Conservation (phyloP, 2,113 vertebrate species). For the Hyaena hyaena region DNA sequence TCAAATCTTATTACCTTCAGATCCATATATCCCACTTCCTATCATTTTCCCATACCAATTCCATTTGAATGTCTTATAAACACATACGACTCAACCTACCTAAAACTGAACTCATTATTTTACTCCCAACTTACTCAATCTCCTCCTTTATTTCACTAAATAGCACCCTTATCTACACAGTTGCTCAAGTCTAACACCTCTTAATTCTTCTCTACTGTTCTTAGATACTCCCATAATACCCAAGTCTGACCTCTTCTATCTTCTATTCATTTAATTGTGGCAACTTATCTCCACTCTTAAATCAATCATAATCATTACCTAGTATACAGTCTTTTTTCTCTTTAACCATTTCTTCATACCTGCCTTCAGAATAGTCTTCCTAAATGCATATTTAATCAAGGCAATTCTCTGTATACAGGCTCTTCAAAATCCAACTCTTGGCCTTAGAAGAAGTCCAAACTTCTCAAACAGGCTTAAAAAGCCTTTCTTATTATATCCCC, state of each 20-base stretch:
- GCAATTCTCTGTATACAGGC: neutral
- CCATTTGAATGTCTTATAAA: slow-evolving; percentile 25
- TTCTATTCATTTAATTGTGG: slow-evolving; percentile 8
- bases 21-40: neutral
- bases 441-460: neutral
- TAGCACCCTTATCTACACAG: neutral
- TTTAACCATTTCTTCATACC: neutral
- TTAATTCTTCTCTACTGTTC: neutral
- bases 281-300: neutral
- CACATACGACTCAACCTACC: neutral
- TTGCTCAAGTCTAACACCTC: neutral
- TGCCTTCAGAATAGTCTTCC: neutral
- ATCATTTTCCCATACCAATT: neutral
- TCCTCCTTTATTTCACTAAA: slow-evolving; percentile 25
- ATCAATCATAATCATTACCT: neutral
- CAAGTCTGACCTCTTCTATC: neutral
- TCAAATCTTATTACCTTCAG: neutral
- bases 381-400: slow-evolving; percentile 27
- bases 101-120: slow-evolving; percentile 42
- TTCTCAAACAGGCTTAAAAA: neutral
- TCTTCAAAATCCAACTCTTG: neutral
- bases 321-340: neutral
- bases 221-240: neutral
- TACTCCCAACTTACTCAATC: neutral
- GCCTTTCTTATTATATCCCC: neutral